phyloP scores from a whole-genome alignment of 2,888 invertebrate species.

The Lasioglossum calceatum region DNA sequence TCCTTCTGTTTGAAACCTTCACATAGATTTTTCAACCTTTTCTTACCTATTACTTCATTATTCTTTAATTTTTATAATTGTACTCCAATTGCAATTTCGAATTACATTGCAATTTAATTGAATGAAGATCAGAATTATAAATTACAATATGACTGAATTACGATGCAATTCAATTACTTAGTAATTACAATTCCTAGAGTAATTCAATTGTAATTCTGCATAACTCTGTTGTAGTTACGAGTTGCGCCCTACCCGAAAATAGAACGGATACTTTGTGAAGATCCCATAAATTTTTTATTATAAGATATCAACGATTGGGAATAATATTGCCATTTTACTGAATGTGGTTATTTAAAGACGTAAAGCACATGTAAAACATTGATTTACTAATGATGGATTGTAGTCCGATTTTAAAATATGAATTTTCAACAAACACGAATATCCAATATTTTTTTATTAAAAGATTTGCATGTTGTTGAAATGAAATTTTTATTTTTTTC shows the following conservation, averaged over 20 bases:
- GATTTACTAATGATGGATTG: not conserved
- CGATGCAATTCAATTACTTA: too few species aligned
- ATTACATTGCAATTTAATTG: too few species aligned
- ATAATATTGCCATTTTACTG: not conserved
- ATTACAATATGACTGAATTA: too few species aligned
- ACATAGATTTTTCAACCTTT: too few species aligned
- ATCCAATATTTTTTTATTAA: not conserved
- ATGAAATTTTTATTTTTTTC: not conserved
- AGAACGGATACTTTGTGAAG: too few species aligned
- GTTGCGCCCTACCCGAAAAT: not conserved
- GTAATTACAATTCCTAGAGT: too few species aligned
- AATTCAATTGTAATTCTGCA: too few species aligned
- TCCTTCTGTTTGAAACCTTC: too few species aligned
- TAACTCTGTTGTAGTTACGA: not conserved
- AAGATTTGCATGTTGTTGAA: not conserved
- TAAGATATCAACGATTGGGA: not conserved
- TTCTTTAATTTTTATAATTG: too few species aligned
- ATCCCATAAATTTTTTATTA: not conserved
- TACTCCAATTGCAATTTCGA: too few species aligned
- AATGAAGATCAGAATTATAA: too few species aligned
- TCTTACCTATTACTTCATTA: too few species aligned
- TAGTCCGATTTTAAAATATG: not conserved
- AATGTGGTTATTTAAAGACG: not conserved
- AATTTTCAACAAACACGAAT: not conserved
- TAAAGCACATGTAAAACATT: not conserved